Evolutionary conservation across 2,797 vertebrate species (phyloP), one percentile per base, ranked within the genome.

Genomic region (Chelon auratus): DNA sequence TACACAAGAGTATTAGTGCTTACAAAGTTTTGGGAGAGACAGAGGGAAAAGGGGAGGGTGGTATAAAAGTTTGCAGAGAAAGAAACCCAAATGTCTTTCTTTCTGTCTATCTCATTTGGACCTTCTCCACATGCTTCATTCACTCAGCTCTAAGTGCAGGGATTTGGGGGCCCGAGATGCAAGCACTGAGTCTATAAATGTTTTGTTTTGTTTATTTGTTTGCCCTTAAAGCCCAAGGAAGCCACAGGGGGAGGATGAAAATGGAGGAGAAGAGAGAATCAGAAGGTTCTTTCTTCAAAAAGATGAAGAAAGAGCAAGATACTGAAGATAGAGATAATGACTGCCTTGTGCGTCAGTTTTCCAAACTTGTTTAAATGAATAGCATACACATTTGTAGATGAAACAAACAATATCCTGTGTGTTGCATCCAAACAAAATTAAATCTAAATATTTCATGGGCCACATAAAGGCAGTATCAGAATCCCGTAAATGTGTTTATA

Each of bases 121-220:
- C 84, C 89, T 80, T 87, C 88, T 80, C 89, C 77, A 26, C 87
- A 90, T 86, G 91, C 91, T 89, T 84, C 88, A 82, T 89, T 90
- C 85, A 20, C 84, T 87, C 86, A 70, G 76, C 81, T 83, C 82
- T 79, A 87, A 89, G 86, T 82, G 81, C 62, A 43, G 82, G 86
- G 88, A 88, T 90, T 82, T 78, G 45, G 85, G 87, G 89, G 84
- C 83, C 30, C 85, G 67, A 83, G 80, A 88, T 87, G 83, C 71
- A 74, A 87, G 83, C 77, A 70, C 78, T 85, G 89, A 91, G 80
- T 92, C 84, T 88, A 92, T 90, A 88, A 90, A 92, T 91, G 90
- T 92, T 92, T 91, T 93, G 86, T 90, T 92, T 90, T 88, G 89
- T 91, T 88, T 92, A 88, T 92, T 91, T 91, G 89, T 91, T 91